Conservation (phyloP, 37 sponge, comb jelly and placozoan species). For the Cladorhizidae sp. region DNA sequence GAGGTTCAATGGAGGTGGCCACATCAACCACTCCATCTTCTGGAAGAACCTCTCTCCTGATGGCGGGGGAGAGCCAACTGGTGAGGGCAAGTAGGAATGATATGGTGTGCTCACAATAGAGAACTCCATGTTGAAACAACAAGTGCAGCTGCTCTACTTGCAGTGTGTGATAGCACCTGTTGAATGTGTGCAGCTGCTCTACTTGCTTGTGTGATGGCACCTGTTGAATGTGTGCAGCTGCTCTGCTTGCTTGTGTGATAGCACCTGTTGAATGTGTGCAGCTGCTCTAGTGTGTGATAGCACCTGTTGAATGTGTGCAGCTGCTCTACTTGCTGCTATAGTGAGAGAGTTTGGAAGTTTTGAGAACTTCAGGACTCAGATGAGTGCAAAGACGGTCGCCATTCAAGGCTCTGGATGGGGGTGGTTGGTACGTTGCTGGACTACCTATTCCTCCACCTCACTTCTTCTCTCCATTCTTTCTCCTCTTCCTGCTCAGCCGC, state of each 20-base stretch:
- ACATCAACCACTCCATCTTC: slow-evolving; percentile 99
- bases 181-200: not conserved
- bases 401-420: slow-evolving; percentile 98
- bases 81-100: too few species aligned
- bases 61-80: slow-evolving; percentile 86
- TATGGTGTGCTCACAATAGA: too few species aligned
- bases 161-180: not conserved
- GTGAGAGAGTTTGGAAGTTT: slow-evolving; percentile 89
- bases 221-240: not conserved
- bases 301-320: slow-evolving; percentile 24
- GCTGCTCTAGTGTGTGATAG: not conserved
- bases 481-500: not conserved
- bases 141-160: not conserved
- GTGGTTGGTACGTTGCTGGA: slow-evolving; percentile 80
- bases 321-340: slow-evolving; percentile 77
- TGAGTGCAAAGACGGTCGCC: slow-evolving; percentile 70
- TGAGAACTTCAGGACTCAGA: slow-evolving; percentile 66
- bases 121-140: too few species aligned
- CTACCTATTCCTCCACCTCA: slow-evolving; percentile 53
- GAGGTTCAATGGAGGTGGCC: slow-evolving; percentile 99
- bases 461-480: not conserved
- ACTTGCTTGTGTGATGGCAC: not conserved
- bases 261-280: not conserved
- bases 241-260: not conserved
- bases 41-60: slow-evolving; percentile 92